Conservation (phyloP, 2,113 vertebrate genomes). For the Numida meleagris region DNA sequence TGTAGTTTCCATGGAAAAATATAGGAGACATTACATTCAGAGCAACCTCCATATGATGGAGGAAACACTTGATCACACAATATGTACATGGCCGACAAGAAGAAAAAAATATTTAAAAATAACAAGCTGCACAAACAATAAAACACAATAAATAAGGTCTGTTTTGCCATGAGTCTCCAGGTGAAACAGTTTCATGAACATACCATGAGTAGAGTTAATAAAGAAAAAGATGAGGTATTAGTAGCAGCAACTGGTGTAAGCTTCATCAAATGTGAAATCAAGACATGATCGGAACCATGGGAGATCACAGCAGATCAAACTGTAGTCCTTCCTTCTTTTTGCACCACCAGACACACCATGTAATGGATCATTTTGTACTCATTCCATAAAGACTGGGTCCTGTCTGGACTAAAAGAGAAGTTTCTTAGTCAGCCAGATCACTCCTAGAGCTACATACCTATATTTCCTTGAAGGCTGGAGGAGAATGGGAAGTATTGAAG, state of each 20-base stretch:
- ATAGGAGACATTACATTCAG: too few species aligned
- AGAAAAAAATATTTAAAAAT: background rate
- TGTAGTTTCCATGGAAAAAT: too few species aligned
- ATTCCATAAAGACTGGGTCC: background rate
- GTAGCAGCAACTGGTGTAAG: background rate
- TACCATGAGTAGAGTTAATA: background rate
- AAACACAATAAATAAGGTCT: background rate
- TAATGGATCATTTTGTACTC: background rate
- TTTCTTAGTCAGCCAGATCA: background rate
- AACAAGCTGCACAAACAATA: background rate
- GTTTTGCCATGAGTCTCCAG: background rate
- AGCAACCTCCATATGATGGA: background rate
- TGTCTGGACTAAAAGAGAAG: background rate
- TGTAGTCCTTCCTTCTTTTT: background rate
- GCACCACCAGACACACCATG: background rate
- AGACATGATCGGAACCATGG: accelerated
- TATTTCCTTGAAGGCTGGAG: background rate
- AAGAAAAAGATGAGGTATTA: background rate
- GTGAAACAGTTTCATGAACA: background rate
- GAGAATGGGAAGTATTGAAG: background rate
- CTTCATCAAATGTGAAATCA: background rate
- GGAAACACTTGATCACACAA: background rate
- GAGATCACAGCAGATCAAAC: background rate
- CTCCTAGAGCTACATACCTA: background rate
- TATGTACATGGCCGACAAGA: background rate